phyloP scores from a whole-genome alignment of 2,113 vertebrate genomes.

The Peromyscus polionotus region DNA sequence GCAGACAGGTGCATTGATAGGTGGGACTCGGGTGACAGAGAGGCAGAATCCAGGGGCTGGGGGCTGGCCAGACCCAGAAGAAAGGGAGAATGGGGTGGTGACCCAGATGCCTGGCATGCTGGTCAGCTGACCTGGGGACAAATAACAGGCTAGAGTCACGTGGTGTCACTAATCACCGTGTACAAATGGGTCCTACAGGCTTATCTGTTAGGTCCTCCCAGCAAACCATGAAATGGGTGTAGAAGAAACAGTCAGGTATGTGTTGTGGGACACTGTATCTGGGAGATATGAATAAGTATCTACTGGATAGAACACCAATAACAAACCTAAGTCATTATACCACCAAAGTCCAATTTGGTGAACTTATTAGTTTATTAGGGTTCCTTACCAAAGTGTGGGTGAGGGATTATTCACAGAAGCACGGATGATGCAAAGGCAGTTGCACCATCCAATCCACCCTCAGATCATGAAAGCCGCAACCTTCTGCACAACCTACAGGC shows the following conservation, averaged over 20 bases:
- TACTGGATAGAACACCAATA: background rate
- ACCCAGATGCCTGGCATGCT: background rate
- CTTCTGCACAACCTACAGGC: background rate
- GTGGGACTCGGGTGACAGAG: background rate
- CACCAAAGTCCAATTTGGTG: background rate
- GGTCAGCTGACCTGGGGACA: background rate
- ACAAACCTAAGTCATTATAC: background rate
- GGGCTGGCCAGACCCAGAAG: background rate
- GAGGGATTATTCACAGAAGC: background rate
- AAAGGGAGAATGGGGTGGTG: background rate
- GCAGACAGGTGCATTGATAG: background rate
- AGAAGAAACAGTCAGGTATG: too few relatives aligned
- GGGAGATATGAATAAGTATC: background rate
- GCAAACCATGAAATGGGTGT: background rate
- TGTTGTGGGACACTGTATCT: background rate
- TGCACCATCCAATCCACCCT: background rate
- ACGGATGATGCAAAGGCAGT: background rate
- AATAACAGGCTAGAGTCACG: background rate
- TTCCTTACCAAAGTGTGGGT: background rate
- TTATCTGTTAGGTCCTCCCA: background rate
- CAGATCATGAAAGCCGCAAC: background rate
- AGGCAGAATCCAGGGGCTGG: background rate
- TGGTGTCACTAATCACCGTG: background rate
- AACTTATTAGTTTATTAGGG: background rate
- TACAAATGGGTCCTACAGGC: background rate